These are phyloP conservation scores for Hydrozoanthus gracilis DNA, from an alignment of 92 coral and sea anemone species.

Conservation along the genomic window DNA sequence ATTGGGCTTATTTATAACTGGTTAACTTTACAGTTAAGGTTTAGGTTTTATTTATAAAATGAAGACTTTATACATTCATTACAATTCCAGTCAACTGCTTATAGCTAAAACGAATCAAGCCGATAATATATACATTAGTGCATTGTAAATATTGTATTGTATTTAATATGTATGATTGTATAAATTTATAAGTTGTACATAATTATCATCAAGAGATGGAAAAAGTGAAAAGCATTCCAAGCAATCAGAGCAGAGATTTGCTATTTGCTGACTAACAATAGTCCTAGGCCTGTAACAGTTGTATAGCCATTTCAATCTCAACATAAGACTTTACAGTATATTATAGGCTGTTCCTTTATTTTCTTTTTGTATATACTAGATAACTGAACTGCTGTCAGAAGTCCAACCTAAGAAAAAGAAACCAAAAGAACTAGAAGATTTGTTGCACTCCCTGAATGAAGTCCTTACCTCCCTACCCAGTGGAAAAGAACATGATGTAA, in stretches of 20 bases:
- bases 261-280: not conserved
- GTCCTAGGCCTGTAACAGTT: too few relatives aligned
- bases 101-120: too few relatives aligned
- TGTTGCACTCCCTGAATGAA: conserved; percentile 74
- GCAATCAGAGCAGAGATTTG: too few relatives aligned
- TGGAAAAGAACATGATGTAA: conserved; percentile 84
- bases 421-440: conserved; percentile 71
- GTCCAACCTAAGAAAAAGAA: conserved; percentile 83
- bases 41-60: too few relatives aligned
- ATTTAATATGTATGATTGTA: not conserved
- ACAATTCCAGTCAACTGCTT: too few relatives aligned
- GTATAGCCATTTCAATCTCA: too few relatives aligned
- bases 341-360: not conserved
- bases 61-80: too few relatives aligned
- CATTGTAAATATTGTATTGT: too few relatives aligned
- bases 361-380: conserved; percentile 50
- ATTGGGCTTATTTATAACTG: too few relatives aligned
- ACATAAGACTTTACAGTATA: too few relatives aligned
- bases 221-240: not conserved
- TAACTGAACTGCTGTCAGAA: conserved; percentile 87
- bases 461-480: conserved; percentile 78
- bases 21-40: too few relatives aligned
- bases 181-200: not conserved
- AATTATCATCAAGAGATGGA: not conserved
- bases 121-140: too few relatives aligned